Percentiles rank a stretch among this genome's conserved stretches.
Conservation (phyloP, 2,113 vertebrate genomes). For the Myodes glareolus region DNA sequence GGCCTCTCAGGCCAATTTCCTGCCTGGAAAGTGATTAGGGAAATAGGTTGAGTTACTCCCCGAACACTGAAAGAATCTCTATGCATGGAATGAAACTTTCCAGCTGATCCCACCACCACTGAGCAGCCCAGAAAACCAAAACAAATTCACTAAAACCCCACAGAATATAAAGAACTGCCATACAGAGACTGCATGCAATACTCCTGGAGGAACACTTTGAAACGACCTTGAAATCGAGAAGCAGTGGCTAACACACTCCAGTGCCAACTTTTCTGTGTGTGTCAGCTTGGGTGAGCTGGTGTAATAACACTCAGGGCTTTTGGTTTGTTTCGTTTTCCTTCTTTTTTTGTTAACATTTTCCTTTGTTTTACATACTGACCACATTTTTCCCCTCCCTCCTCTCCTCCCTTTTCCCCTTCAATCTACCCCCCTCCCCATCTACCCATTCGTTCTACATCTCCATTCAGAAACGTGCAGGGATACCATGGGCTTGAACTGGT, state of each 20-base stretch:
- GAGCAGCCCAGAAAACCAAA: not conserved
- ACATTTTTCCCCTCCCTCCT: too few relatives aligned
- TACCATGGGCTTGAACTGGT: too few relatives aligned
- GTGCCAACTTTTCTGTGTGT: accelerated
- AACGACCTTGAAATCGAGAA: not conserved
- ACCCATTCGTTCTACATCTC: too few relatives aligned
- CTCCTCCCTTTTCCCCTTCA: too few relatives aligned
- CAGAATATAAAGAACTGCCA: not conserved
- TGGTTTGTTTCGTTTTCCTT: not conserved
- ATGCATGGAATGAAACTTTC: not conserved
- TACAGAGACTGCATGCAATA: not conserved
- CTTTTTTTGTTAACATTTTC: too few relatives aligned
- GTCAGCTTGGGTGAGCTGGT: not conserved
- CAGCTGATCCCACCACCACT: accelerated
- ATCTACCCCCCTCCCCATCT: too few relatives aligned
- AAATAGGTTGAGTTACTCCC: not conserved
- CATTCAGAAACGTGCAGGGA: too few relatives aligned
- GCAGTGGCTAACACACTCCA: not conserved
- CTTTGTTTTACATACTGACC: too few relatives aligned
- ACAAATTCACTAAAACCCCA: not conserved
- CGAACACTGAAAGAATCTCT: not conserved
- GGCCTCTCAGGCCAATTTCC: not conserved
- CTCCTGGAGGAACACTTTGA: not conserved
- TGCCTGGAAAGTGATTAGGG: not conserved
- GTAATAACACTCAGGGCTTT: not conserved